Evolutionary conservation across 2,888 invertebrate genomes (phyloP), one percentile per base, ranked within the genome.

Genomic region (Drosophila testacea): DNA sequence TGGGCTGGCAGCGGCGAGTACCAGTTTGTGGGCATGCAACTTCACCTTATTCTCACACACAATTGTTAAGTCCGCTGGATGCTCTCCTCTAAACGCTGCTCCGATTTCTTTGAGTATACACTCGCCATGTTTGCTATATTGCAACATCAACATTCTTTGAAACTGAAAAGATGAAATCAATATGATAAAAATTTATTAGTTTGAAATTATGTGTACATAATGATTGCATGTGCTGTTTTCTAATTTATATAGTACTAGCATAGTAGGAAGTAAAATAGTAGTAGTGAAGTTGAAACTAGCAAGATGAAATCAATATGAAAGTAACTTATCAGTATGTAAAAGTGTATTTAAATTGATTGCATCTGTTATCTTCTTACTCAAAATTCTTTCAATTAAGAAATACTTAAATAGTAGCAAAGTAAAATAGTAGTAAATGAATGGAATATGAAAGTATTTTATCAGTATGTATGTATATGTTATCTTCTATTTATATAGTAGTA

Each of bases 51-150:
- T 96, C 93, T 96, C 96, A 93, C 97, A 97, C 79, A 97, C 95
- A 91, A 97, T 95, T 91, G 96, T 95, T 93, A 97, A 95, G 94
- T 97, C 97, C 70, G 97, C 96, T 93, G 96, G 96, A 93, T 96
- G 95, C 92, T 97, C 96, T 83, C 96, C 96, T 89, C 95, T 94
- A 94, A 96, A 97, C 94, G 97, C 97, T 91, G 96, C 96, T 92
- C 96, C 96, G 92, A 97, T 96, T 94, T 97, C 97, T 93, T 96
- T 96, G 93, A 96, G 95, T 94, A 97, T 96, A 94, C 97, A 97
- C 94, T 96, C 96, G 94, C 96, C 96, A 94, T 97, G 97, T 94
- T 97, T 97, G 94, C 97, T 97, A 94, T 97, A 97, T 94, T 97
- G 97, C 94, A 97, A 95, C 92, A 97, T 97, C 94, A 97, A 95